These are phyloP conservation scores for Pachliopta kotzebuea DNA, from an alignment of 2,888 invertebrate genomes.

Conservation along the genomic window DNA sequence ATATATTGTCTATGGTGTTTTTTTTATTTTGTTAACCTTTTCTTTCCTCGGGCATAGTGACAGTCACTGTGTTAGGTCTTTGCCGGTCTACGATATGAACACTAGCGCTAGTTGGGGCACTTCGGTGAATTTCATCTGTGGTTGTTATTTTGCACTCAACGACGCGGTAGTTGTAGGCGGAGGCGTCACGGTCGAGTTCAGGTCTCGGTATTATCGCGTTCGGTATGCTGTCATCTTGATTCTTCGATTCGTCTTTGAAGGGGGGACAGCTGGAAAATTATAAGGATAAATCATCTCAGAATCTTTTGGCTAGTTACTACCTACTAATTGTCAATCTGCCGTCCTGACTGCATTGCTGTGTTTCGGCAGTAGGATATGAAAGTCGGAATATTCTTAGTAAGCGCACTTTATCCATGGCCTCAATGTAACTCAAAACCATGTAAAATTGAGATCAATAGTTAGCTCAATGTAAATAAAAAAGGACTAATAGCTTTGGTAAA, in stretches of 20 bases:
- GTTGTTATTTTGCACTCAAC: constrained; percentile 75
- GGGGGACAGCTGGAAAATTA: constrained; percentile 61
- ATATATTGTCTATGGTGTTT: constrained; percentile 25
- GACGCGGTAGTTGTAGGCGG: constrained; percentile 69
- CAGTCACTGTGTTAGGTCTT: constrained; percentile 78
- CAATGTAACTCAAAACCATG: too few species aligned
- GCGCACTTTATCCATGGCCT: too few species aligned
- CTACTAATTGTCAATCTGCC: too few species aligned
- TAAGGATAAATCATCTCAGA: background rate
- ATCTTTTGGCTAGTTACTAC: too few species aligned
- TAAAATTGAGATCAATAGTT: too few species aligned
- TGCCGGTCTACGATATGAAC: constrained; percentile 49
- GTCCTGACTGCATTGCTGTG: too few species aligned
- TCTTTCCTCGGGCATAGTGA: constrained; percentile 80
- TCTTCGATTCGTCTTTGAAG: constrained; percentile 65
- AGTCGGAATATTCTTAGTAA: too few species aligned
- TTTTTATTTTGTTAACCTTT: constrained; percentile 62
- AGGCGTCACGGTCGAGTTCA: constrained; percentile 68
- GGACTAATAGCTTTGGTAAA: too few species aligned
- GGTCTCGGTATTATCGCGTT: constrained; percentile 61
- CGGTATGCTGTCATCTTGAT: constrained; percentile 61
- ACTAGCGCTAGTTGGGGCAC: constrained; percentile 42
- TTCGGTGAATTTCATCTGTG: constrained; percentile 62
- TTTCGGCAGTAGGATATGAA: too few species aligned
- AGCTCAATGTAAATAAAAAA: too few species aligned